Base-by-base conservation (phyloP, 2,113 vertebrate species). In the Muscicapa adusta region DNA sequence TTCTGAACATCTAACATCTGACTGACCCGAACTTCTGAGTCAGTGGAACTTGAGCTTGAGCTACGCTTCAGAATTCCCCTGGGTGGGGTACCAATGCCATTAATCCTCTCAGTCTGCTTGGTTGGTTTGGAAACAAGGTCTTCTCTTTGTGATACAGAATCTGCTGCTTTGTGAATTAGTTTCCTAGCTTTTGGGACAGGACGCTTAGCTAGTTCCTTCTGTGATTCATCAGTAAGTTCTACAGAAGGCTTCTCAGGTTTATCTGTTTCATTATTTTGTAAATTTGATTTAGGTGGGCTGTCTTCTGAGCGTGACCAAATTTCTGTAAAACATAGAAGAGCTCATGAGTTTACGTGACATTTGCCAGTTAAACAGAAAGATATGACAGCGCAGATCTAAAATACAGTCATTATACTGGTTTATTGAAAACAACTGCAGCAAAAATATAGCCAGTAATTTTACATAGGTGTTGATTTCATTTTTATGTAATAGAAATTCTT, bases 151-250 rank as follows among this genome's bases (percentile, higher is more conserved):
- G 94, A 79, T 68, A 90, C 89, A 38, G 62, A 83, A 70, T 86
- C 92, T 48, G 78, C 76, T 28, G 94, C 92, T 95, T 96, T 98
- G 16, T 94, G 97, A 65, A 98, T 61, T 62, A 98, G 96, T 43
- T 98, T 99, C 96, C 99, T 98, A 66, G 98, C 98, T 98, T 98
- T 99, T 23, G 99, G 99, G 76, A 99, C 92, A 16, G 99, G 99
- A 74, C 89, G 97, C 67, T 98, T 97, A 50, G 89, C 73, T 20
- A 66, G 26, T 42, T 83, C 96, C 36, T 95, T 93, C 33, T 96
- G 96, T 34, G 97, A 96, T 17, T 89, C 96, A 68, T 95, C 38
- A 36, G 74, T 76, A 47, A 81, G 82, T n/a, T 89, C 96, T 60
- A 76, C 88, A 43, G 85, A 54, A 80, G 45, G 25, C 19, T 88